A percentile compares a stretch with the other conserved stretches of the same genome.
These are phyloP conservation scores for Apis laboriosa DNA, from an alignment of 1,140 invertebrate genomes.

Conservation along the genomic window DNA sequence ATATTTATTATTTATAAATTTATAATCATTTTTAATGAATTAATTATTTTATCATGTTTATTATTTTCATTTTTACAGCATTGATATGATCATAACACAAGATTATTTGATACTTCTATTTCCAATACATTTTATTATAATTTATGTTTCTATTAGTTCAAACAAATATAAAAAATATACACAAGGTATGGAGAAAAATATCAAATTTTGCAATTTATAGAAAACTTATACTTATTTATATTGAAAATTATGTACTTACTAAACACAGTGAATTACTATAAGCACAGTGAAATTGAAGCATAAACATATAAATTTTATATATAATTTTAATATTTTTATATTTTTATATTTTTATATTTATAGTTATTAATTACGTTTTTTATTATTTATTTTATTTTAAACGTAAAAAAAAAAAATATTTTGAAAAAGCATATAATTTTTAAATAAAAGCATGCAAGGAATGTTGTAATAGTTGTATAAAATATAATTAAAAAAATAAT, in stretches of 20 bases:
- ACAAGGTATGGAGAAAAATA: slow-evolving; percentile 76
- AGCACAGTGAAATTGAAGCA: slow-evolving; percentile 15
- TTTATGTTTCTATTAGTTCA: slow-evolving; percentile 19
- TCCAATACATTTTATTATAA: slow-evolving; percentile 23
- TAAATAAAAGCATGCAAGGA: not conserved
- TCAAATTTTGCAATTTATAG: not conserved
- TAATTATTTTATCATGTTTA: slow-evolving; percentile 37
- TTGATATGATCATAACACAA: slow-evolving; percentile 46
- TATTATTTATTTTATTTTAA: not conserved
- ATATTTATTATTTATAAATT: slow-evolving; percentile 28
- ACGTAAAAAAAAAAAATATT: not conserved
- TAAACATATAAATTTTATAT: slow-evolving; percentile 17
- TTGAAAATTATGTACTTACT: not conserved
- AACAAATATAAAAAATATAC: slow-evolving; percentile 50
- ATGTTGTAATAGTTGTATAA: slow-evolving; percentile 8
- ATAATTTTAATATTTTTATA: not conserved
- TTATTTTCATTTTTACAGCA: slow-evolving; percentile 66
- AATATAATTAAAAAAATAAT: not conserved
- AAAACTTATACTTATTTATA: not conserved
- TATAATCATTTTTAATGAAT: slow-evolving; percentile 21
- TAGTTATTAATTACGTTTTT: slow-evolving; percentile 8
- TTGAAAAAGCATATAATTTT: not conserved
- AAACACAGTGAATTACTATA: too few relatives aligned
- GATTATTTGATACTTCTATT: slow-evolving; percentile 41
- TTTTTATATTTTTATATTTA: slow-evolving; percentile 24